Conservation (phyloP, 2,888 invertebrate species). For the Oxystoma pomonae region DNA sequence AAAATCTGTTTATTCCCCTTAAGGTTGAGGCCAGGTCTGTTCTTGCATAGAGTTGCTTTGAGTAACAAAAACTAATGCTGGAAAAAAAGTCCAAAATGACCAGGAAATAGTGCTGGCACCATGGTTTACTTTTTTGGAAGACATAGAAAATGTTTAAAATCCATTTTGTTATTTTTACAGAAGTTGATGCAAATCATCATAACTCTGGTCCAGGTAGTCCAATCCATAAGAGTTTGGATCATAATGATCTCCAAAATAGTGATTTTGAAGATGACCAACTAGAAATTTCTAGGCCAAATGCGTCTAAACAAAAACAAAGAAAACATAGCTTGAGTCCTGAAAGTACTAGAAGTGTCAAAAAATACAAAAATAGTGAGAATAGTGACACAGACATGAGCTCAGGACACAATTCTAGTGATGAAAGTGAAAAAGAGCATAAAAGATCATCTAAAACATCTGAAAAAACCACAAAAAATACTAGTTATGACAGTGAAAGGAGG, state of each 20-base stretch:
- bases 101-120: too few species aligned
- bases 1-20: too few species aligned
- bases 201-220: too few species aligned
- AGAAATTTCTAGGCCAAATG: background rate
- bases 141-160: too few species aligned
- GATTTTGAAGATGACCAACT: background rate
- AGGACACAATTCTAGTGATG: conserved; percentile 14
- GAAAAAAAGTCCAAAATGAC: too few species aligned
- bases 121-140: too few species aligned
- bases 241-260: background rate
- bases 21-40: too few species aligned
- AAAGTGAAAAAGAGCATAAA: conserved; percentile 21
- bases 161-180: too few species aligned
- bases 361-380: conserved; percentile 15
- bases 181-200: too few species aligned
- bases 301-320: background rate
- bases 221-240: too few species aligned
- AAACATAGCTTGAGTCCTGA: background rate
- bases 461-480: background rate
- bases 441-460: background rate
- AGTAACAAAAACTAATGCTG: too few species aligned
- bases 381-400: conserved; percentile 13
- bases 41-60: too few species aligned
- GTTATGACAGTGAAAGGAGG: background rate
- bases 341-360: conserved; percentile 8